A percentile compares a stretch with the other conserved stretches of the same genome.
Conservation (phyloP, 2,888 invertebrate species). For the Drosophila crucigera region DNA sequence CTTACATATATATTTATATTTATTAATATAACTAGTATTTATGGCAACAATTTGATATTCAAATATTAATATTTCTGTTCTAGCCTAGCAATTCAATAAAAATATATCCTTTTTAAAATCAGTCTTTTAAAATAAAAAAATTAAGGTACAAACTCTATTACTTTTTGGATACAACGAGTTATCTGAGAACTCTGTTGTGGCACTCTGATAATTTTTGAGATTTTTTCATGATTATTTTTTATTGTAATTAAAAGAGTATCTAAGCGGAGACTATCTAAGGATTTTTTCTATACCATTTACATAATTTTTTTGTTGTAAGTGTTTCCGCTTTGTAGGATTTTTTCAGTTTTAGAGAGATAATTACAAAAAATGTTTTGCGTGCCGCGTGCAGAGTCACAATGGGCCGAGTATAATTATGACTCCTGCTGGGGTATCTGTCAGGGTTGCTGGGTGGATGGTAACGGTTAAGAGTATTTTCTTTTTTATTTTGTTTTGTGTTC, state of each 20-base stretch:
- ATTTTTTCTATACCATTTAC: neutral
- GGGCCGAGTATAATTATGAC: slow-evolving; percentile 72
- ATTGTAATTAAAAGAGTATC: slow-evolving; percentile 14
- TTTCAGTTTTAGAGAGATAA: slow-evolving; percentile 72
- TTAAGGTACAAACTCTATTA: accelerated
- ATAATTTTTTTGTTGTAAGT: slow-evolving; percentile 12
- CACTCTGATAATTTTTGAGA: neutral
- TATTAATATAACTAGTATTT: neutral
- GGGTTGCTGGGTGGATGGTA: slow-evolving; percentile 32
- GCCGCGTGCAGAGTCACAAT: slow-evolving; percentile 50
- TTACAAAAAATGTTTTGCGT: slow-evolving; percentile 78
- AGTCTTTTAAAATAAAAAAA: neutral
- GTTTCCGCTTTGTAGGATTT: slow-evolving; percentile 25
- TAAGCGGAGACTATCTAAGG: neutral
- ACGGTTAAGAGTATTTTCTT: slow-evolving; percentile 37
- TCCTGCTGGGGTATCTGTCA: slow-evolving; percentile 32
- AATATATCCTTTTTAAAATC: neutral
- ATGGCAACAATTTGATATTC: neutral
- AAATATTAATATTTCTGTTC: no score
- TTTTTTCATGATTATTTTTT: neutral
- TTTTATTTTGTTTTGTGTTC: slow-evolving; percentile 9
- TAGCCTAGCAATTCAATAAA: neutral
- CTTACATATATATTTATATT: neutral
- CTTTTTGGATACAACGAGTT: neutral
- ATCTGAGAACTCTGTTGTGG: neutral